phyloP scores from a whole-genome alignment of 2,113 vertebrate species.

The Andinoacara biseriatus region DNA sequence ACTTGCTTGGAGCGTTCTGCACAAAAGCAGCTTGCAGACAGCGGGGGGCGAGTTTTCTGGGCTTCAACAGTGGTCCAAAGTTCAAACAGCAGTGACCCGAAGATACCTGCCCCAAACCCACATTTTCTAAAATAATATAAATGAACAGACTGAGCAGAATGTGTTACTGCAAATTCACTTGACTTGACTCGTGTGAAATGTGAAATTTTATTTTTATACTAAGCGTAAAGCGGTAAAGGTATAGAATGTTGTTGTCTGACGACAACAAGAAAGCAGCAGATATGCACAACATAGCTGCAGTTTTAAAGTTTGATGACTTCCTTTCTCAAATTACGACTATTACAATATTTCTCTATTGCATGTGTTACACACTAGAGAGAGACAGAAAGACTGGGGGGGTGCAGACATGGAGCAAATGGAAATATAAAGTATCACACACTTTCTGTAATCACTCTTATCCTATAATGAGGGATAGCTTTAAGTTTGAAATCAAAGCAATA shows the following conservation, averaged over 20 bases:
- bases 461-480: not conserved
- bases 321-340: not conserved
- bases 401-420: not conserved
- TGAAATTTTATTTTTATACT: slow-evolving; percentile 7
- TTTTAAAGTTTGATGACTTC: not conserved
- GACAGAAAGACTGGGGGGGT: slow-evolving; percentile 5
- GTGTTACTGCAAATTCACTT: not conserved
- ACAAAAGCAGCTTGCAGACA: not conserved
- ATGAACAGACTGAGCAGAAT: not conserved
- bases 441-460: not conserved
- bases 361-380: not conserved
- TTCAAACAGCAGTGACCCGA: not conserved
- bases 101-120: not conserved
- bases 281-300: not conserved
- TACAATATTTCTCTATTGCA: slow-evolving; percentile 26
- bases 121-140: not conserved
- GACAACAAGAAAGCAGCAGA: not conserved
- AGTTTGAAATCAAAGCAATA: slow-evolving; percentile 49
- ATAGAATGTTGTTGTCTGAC: not conserved
- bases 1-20: slow-evolving; percentile 11
- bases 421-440: not conserved
- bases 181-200: not conserved
- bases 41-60: not conserved
- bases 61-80: not conserved
- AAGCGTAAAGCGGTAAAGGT: not conserved